These are phyloP conservation scores for Lepidurus couesii DNA, from an alignment of 1,140 invertebrate genomes.

Conservation along the genomic window DNA sequence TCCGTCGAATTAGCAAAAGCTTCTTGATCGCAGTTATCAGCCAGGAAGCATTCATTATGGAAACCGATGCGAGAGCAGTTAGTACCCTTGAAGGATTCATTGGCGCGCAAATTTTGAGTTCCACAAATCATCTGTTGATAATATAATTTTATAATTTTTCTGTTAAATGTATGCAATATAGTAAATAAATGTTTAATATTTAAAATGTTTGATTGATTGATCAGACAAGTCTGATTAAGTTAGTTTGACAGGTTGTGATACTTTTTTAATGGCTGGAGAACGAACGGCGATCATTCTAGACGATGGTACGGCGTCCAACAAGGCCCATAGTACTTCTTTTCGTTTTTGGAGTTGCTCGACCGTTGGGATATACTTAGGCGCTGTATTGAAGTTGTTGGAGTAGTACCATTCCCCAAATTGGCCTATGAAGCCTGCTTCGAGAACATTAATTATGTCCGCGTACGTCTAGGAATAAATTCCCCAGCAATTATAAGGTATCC, in stretches of 20 bases:
- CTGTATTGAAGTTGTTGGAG: constrained; percentile 26
- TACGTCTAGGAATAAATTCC: constrained; percentile 16
- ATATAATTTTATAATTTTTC: not conserved
- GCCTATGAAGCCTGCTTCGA: constrained; percentile 29
- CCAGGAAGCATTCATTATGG: constrained; percentile 34
- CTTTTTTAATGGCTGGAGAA: not conserved
- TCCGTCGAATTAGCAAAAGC: constrained; percentile 15
- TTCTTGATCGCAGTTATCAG: not conserved
- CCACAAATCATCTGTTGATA: constrained; percentile 11
- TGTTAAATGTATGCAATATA: too few relatives aligned
- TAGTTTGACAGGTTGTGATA: not conserved
- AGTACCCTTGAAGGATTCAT: not conserved
- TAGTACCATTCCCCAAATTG: constrained; percentile 31
- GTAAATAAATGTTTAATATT: too few relatives aligned
- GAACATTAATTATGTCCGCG: constrained; percentile 25
- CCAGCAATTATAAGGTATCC: not conserved
- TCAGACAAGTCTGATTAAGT: not conserved
- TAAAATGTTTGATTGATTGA: too few relatives aligned
- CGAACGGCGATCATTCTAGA: constrained; percentile 27
- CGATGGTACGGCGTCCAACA: constrained; percentile 27
- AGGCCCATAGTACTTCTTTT: constrained; percentile 8
- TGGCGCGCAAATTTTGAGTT: not conserved
- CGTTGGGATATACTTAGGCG: not conserved
- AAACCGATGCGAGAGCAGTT: constrained; percentile 28
- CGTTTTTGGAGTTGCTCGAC: constrained; percentile 3